Evolutionary conservation across 2,797 vertebrate genomes (phyloP), one percentile per base, ranked within the genome.

Genomic region (Manis javanica): DNA sequence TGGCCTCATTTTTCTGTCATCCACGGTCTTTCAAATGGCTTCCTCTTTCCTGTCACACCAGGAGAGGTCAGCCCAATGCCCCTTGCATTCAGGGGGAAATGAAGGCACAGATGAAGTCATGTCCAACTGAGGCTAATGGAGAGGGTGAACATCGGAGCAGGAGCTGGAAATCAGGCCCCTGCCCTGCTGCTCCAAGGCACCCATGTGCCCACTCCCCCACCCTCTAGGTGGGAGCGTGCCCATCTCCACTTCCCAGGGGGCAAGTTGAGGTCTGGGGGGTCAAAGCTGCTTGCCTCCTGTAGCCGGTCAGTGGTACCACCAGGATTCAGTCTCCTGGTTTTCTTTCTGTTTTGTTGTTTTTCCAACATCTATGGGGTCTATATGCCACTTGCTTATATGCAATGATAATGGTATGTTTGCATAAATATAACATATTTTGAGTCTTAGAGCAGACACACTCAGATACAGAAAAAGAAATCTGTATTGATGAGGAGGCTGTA

Each of bases 141-240:
- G 34, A 59, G 61, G 24, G 46, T 24, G 15, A 51, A 21, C 37
- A 16, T 53, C 12, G 84, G 7, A 13, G 2, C 3, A 1, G 39
- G 29, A 29, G 2, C 2, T 34, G 82, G 82, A 55, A 10, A 1
- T 29, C 8, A 39, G 46, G 57, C 12, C 8, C 13, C 66, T 1
- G 34, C 29, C 57, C 74, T 81, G 51, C 71, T 34, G 13, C 46
- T 53, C 5, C 0, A 11, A 59, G 61, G n/a, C 51, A 21, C 1
- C 0, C 2, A 11, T 13, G 3, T 9, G 26, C 29, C 51, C 26
- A 1, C 59, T 69, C 5, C 5, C 42, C 5, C 5, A 2, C 13
- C 10, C 31, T 0, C 7, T 9, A 6, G 3, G 3, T 0, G 14
- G 46, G 49, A 1, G 4, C n/a, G 16, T 24, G 12, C 16, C 21